Evolutionary conservation across 2,113 vertebrate species (phyloP).

Genomic region (Benitochromis conjunctus): DNA sequence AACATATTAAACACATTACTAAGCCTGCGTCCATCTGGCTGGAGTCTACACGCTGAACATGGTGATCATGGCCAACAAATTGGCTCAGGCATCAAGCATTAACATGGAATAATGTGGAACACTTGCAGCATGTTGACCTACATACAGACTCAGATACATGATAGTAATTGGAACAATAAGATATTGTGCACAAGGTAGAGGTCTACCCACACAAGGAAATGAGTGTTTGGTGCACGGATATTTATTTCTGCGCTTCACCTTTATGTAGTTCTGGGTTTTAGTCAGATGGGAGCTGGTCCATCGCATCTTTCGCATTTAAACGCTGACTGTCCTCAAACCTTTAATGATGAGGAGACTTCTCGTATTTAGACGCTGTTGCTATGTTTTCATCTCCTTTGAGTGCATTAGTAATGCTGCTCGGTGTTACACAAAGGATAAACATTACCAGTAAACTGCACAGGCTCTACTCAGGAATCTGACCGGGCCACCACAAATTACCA

Average conservation of each 20-base stretch:
- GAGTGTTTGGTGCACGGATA: neutral
- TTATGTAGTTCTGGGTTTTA: neutral
- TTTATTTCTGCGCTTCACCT: neutral
- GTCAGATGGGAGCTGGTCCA: neutral
- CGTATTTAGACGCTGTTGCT: neutral
- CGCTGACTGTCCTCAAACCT: neutral
- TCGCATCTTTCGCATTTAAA: neutral
- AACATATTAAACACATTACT: neutral
- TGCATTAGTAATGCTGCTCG: neutral
- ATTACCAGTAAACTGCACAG: neutral
- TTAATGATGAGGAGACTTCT: neutral
- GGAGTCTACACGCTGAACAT: neutral
- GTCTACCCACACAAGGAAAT: neutral
- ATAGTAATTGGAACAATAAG: slow-evolving; percentile 4
- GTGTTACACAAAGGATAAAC: neutral
- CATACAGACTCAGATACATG: neutral
- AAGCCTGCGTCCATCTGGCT: neutral
- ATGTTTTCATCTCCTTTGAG: neutral
- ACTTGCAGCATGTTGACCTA: neutral
- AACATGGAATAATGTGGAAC: neutral
- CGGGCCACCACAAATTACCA: neutral
- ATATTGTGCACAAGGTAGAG: neutral
- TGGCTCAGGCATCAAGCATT: neutral
- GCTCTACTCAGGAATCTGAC: neutral
- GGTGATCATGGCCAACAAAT: neutral